Evolutionary conservation across 2,797 vertebrate genomes (phyloP), one percentile per base, ranked within the genome.

Genomic region (Diplodus sargus): DNA sequence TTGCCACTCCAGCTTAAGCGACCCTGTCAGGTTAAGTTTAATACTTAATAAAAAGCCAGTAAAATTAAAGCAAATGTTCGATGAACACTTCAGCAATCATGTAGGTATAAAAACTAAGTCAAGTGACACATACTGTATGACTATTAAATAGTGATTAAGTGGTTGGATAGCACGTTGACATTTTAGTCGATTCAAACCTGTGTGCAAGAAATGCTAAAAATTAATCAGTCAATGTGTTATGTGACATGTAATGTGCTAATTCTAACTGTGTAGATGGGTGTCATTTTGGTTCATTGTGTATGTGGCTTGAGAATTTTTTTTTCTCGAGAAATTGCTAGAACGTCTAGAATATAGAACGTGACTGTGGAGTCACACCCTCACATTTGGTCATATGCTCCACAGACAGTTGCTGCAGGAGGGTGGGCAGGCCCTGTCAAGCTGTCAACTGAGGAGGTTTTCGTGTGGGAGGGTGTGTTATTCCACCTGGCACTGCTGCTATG

Each of bases 401-500:
- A 70, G 75, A 90, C 90, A 93, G 90, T 89, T 92, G 91, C 91
- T 86, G 79, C 68, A 76, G 81, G 25, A 9, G 69, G 81, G 83
- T 23, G 80, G 84, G 78, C 78, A 39, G 87, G 74, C 74, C 82
- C 79, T 71, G 84, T 86, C 90, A 91, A 91, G 84, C 91, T 87
- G 91, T 91, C 88, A 88, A 51, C 86, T 62, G 86, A 83, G 74
- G 76, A 81, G 84, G 65, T 81, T 83, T 73, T 20, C 80, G 78
- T 51, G 82, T 76, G 83, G 74, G 74, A 79, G 87, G 77, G 81
- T 47, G 83, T 86, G 89, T 90, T 90, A 85, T 82, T 94, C 90
- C 91, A 93, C 90, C 91, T 92, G 93, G 84, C 87, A 75, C 81
- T 86, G 85, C 84, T 74, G 87, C 84, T 78, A 90, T 91, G 86